phyloP scores from a whole-genome alignment of 2,888 invertebrate species.

The Lepidocyrtinus sp. region DNA sequence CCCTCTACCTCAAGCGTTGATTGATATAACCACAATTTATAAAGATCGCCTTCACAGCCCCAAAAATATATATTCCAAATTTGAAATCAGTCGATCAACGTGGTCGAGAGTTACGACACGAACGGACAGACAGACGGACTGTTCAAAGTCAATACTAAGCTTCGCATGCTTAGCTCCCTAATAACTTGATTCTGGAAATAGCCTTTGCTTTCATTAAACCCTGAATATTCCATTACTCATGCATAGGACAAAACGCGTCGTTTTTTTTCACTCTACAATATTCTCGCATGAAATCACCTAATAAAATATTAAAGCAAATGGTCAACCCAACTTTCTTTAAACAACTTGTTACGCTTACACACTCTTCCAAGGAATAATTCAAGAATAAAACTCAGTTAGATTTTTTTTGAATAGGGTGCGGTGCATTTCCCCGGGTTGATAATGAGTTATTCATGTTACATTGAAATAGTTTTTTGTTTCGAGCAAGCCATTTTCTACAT shows the following conservation, averaged over 20 bases:
- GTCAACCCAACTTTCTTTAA: not conserved
- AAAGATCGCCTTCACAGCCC: too few species aligned
- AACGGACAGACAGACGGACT: too few species aligned
- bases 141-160: too few species aligned
- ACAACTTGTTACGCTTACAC: constrained; percentile 7
- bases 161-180: too few species aligned
- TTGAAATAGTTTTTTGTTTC: not conserved
- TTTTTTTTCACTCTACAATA: not conserved
- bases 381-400: constrained; percentile 5
- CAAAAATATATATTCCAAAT: too few species aligned
- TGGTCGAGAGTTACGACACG: too few species aligned
- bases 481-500: not conserved
- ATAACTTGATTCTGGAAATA: too few species aligned
- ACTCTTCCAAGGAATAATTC: not conserved
- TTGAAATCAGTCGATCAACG: too few species aligned
- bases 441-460: constrained; percentile 3
- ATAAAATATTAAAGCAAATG: constrained; percentile 8
- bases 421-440: not conserved
- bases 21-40: too few species aligned
- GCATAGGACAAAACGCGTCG: not conserved
- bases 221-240: too few species aligned
- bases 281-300: constrained; percentile 5
- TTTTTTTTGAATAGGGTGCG: not conserved
- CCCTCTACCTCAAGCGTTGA: too few species aligned
- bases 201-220: too few species aligned